A percentile compares a stretch with the other conserved stretches of the same genome.
Evolutionary conservation across 2,888 invertebrate species (phyloP).

Genomic region (Drosophila ustulata): DNA sequence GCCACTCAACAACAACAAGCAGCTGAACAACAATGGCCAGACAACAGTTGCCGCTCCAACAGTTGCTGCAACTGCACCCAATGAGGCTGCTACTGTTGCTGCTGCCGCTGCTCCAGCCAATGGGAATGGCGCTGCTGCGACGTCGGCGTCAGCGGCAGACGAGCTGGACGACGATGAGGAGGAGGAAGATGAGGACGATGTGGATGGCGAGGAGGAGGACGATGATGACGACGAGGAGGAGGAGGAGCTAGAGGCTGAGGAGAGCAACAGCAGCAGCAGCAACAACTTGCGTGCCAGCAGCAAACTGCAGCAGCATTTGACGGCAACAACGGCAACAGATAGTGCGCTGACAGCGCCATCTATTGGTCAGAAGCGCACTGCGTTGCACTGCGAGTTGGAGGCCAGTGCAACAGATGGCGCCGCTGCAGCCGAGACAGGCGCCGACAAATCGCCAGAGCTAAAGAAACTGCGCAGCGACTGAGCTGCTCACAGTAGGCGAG

Average conservation of each 20-base stretch:
- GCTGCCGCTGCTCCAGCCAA: slow-evolving; percentile 33
- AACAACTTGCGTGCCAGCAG: slow-evolving; percentile 61
- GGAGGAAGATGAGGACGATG: slow-evolving; percentile 54
- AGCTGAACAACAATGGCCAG: not conserved
- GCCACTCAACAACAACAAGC: not conserved
- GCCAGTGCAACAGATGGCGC: slow-evolving; percentile 23
- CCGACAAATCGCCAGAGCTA: slow-evolving; percentile 81
- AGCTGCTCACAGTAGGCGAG: slow-evolving; percentile 30
- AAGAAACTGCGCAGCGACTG: slow-evolving; percentile 85
- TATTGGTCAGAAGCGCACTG: slow-evolving; percentile 73
- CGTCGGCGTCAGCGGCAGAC: slow-evolving; percentile 28
- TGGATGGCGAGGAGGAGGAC: slow-evolving; percentile 57
- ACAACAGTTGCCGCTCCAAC: slow-evolving; percentile 16
- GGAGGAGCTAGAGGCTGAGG: slow-evolving; percentile 75
- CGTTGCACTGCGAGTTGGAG: slow-evolving; percentile 69
- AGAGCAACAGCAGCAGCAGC: slow-evolving; percentile 75
- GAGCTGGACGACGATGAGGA: slow-evolving; percentile 53
- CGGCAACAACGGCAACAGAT: slow-evolving; percentile 46
- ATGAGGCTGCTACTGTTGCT: not conserved
- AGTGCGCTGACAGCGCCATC: slow-evolving; percentile 49
- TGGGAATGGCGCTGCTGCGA: slow-evolving; percentile 71
- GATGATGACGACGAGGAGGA: slow-evolving; percentile 66
- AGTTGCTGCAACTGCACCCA: slow-evolving; percentile 71
- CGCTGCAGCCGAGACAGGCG: slow-evolving; percentile 54
- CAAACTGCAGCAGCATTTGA: slow-evolving; percentile 68